phyloP scores from a whole-genome alignment of 2,797 vertebrate genomes.

The Leptoclinus maculatus region DNA sequence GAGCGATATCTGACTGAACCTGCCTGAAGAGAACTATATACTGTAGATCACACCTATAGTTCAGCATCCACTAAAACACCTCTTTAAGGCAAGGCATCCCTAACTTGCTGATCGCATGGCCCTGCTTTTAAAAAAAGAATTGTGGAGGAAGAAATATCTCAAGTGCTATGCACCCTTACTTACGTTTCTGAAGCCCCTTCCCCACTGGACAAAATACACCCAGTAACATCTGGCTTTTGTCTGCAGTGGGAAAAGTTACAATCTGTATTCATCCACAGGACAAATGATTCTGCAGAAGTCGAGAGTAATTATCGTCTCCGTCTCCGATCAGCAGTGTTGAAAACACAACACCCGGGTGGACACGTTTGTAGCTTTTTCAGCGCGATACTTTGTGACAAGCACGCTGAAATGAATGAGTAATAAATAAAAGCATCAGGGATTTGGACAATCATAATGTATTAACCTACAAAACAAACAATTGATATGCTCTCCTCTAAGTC shows the following conservation, averaged over 20 bases:
- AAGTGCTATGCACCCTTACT: background rate
- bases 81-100: background rate
- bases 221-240: conserved; percentile 1
- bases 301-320: background rate
- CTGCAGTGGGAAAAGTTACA: background rate
- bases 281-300: background rate
- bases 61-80: background rate
- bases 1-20: conserved; percentile 11
- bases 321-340: background rate
- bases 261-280: background rate
- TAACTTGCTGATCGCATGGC: background rate
- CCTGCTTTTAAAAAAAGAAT: background rate
- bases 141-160: background rate
- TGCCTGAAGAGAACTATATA: background rate
- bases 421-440: background rate
- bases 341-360: background rate
- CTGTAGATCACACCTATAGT: background rate
- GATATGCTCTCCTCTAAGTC: background rate
- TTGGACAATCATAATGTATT: background rate
- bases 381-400: background rate
- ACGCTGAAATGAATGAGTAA: background rate
- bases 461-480: background rate
- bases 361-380: background rate
- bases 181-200: background rate
- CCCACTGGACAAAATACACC: background rate